phyloP scores from a whole-genome alignment of 2,888 invertebrate genomes.

The Anoplius nigerrimus region DNA sequence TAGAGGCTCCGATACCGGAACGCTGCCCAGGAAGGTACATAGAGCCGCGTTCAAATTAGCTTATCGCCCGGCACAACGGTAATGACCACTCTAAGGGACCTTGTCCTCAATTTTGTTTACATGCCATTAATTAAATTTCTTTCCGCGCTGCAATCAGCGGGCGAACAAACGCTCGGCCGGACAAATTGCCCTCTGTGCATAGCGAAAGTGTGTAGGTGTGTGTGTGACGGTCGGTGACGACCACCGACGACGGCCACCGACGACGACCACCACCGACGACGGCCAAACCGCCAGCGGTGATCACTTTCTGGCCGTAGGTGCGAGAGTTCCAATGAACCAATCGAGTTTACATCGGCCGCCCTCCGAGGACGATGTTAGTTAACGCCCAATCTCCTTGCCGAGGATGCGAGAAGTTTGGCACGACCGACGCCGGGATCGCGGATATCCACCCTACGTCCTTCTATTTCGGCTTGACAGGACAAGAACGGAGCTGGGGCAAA shows the following conservation, averaged over 20 bases:
- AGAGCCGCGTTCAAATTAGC: slow-evolving; percentile 9
- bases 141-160: not conserved
- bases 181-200: slow-evolving; percentile 48
- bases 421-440: too few species aligned
- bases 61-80: too few species aligned
- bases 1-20: too few species aligned
- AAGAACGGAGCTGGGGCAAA: not conserved
- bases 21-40: slow-evolving; percentile 4
- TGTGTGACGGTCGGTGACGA: too few species aligned
- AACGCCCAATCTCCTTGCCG: slow-evolving; percentile 47
- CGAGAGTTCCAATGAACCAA: slow-evolving; percentile 41
- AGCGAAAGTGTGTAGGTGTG: too few species aligned
- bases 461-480: too few species aligned
- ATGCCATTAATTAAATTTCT: slow-evolving; percentile 42
- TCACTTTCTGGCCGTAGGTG: not conserved
- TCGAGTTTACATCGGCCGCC: slow-evolving; percentile 52
- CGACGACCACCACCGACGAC: too few species aligned
- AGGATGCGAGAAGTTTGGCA: too few species aligned
- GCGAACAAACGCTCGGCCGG: slow-evolving; percentile 47
- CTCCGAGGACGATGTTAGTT: slow-evolving; percentile 48
- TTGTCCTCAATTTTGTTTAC: slow-evolving; percentile 29
- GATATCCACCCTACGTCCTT: too few species aligned
- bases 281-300: not conserved
- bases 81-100: too few species aligned
- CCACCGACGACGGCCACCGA: not conserved